Percentiles rank a stretch among this genome's conserved stretches.
phyloP scores from a whole-genome alignment of 2,888 invertebrate genomes.

The Sinodicranocentrus sp. region DNA sequence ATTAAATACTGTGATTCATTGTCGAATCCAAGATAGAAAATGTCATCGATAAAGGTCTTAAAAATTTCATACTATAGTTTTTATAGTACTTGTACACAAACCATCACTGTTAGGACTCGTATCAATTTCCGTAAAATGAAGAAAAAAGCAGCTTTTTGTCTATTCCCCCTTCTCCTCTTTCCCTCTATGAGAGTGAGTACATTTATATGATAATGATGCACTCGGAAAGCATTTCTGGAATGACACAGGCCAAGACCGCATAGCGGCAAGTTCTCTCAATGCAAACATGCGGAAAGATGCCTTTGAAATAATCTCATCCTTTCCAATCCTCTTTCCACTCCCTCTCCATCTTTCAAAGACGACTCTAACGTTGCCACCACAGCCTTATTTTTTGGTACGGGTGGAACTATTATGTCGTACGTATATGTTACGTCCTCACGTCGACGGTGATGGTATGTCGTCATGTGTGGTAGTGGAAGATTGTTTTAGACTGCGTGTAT shows the following conservation, averaged over 20 bases:
- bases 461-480: conserved; percentile 7
- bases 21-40: conserved; percentile 24
- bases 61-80: neutral
- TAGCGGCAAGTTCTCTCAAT: conserved; percentile 43
- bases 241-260: conserved; percentile 48
- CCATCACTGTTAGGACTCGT: neutral
- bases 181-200: neutral
- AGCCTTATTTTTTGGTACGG: neutral
- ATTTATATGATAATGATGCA: conserved; percentile 29
- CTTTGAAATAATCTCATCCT: conserved; percentile 38
- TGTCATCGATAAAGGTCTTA: conserved; percentile 18
- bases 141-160: neutral
- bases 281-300: conserved; percentile 29
- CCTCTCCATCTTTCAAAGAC: conserved; percentile 35
- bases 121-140: conserved; percentile 34
- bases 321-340: conserved; percentile 30
- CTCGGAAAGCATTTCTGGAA: conserved; percentile 27
- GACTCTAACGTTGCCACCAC: conserved; percentile 11
- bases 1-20: conserved; percentile 38
- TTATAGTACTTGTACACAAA: neutral
- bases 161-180: neutral
- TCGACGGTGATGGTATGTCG: too few relatives aligned
- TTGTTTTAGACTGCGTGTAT: conserved; percentile 18
- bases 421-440: too few relatives aligned
- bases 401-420: too few relatives aligned